These are phyloP conservation scores for Macquaria ambigua DNA, from an alignment of 2,113 vertebrate genomes.

Conservation along the genomic window DNA sequence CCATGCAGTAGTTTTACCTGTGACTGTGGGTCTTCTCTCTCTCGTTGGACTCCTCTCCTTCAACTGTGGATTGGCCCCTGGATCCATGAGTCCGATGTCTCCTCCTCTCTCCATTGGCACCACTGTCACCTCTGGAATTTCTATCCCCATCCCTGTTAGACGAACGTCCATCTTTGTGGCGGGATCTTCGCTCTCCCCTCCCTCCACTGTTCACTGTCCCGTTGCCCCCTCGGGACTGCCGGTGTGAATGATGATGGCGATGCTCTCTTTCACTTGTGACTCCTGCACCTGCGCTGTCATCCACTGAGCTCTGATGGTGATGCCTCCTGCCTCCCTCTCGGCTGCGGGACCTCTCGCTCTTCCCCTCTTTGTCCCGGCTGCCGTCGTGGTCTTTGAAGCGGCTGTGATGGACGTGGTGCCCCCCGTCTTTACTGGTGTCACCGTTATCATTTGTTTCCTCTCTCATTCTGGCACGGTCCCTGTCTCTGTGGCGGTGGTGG, in stretches of 20 bases:
- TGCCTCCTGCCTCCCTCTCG: constrained; percentile 88
- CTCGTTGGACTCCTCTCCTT: constrained; percentile 84
- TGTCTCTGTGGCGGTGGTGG: constrained; percentile 88
- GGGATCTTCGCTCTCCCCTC: constrained; percentile 83
- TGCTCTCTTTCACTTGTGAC: constrained; percentile 84
- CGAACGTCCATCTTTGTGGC: constrained; percentile 85
- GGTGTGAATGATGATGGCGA: constrained; percentile 87
- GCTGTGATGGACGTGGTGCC: constrained; percentile 88
- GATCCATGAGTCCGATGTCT: constrained; percentile 84
- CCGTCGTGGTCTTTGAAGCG: constrained; percentile 88
- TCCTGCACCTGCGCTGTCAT: constrained; percentile 80
- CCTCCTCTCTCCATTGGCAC: constrained; percentile 85
- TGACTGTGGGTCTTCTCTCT: constrained; percentile 79
- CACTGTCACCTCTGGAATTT: constrained; percentile 77
- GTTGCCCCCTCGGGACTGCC: constrained; percentile 86
- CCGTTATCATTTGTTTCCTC: constrained; percentile 81
- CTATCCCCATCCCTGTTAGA: constrained; percentile 84
- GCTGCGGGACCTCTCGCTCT: constrained; percentile 83
- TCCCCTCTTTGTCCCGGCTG: constrained; percentile 81
- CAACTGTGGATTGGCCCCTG: constrained; percentile 78
- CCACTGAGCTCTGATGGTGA: constrained; percentile 89
- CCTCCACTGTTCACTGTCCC: constrained; percentile 74
- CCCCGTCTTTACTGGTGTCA: constrained; percentile 83
- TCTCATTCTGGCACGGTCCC: constrained; percentile 76
- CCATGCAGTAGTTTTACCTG: constrained; percentile 60